These are phyloP conservation scores for Microplitis deprimator DNA, from an alignment of 2,888 invertebrate genomes.

Conservation along the genomic window DNA sequence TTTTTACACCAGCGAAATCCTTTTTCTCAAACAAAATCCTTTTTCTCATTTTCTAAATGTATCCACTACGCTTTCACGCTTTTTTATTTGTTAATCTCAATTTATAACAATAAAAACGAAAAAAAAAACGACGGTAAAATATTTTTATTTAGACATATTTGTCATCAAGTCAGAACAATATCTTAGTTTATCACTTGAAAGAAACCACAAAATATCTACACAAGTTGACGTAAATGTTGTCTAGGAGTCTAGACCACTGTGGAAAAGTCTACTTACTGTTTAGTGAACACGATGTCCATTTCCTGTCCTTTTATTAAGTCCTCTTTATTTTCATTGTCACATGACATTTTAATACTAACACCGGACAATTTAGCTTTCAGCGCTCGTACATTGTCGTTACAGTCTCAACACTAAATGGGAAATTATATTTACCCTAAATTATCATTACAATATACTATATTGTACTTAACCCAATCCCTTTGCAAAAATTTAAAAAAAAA, in stretches of 20 bases:
- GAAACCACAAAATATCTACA: not conserved
- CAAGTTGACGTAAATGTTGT: not conserved
- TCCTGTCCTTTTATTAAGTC: not conserved
- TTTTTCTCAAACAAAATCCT: too few relatives aligned
- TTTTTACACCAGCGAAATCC: too few relatives aligned
- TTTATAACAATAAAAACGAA: not conserved
- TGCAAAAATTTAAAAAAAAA: not conserved
- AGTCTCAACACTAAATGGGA: not conserved
- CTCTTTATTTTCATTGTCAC: constrained; percentile 26
- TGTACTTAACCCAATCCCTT: not conserved
- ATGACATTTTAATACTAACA: constrained; percentile 22
- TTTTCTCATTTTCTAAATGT: constrained; percentile 9
- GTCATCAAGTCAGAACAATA: too few relatives aligned
- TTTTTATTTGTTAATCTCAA: constrained; percentile 5
- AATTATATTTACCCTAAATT: constrained; percentile 3
- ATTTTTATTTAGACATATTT: not conserved
- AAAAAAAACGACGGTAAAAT: not conserved
- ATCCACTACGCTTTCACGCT: not conserved
- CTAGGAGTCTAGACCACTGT: not conserved
- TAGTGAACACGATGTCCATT: not conserved
- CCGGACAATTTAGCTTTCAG: constrained; percentile 5
- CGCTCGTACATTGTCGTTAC: constrained; percentile 15
- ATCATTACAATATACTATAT: not conserved
- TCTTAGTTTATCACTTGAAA: too few relatives aligned
- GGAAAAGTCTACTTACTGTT: not conserved